Conservation (phyloP, 2,113 vertebrate species). For the Cyphomyrus plagiostoma region DNA sequence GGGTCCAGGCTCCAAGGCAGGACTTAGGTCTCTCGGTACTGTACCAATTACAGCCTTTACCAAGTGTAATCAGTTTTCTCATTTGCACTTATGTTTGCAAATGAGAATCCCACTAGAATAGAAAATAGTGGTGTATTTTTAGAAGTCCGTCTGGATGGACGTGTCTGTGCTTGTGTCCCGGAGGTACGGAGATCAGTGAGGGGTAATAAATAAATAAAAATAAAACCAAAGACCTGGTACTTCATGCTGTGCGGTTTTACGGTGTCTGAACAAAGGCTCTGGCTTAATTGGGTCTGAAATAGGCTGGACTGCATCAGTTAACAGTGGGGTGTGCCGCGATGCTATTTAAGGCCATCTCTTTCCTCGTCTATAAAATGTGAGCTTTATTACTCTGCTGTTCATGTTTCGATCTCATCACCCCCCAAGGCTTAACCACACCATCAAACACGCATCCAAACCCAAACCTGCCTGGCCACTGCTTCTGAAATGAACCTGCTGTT, state of each 20-base stretch:
- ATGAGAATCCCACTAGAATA: constrained; percentile 41
- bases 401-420: constrained; percentile 25
- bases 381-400: constrained; percentile 29
- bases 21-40: background rate
- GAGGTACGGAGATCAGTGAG: background rate
- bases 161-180: constrained; percentile 19
- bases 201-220: constrained; percentile 1
- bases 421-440: constrained; percentile 12
- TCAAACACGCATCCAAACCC: constrained; percentile 27
- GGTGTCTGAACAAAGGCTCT: background rate
- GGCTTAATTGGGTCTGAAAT: constrained; percentile 20
- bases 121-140: constrained; percentile 52
- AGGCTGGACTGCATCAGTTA: background rate
- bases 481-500: constrained; percentile 23
- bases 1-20: background rate
- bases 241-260: background rate
- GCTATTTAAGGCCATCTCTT: background rate
- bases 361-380: constrained; percentile 29
- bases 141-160: constrained; percentile 26
- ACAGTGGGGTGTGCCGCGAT: background rate
- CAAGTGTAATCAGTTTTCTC: constrained; percentile 38
- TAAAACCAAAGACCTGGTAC: background rate
- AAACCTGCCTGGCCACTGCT: background rate
- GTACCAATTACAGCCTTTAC: constrained; percentile 21
- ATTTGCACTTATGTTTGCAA: constrained; percentile 62